Base-by-base conservation (phyloP, 2,888 invertebrate species). In the Tinea pellionella region DNA sequence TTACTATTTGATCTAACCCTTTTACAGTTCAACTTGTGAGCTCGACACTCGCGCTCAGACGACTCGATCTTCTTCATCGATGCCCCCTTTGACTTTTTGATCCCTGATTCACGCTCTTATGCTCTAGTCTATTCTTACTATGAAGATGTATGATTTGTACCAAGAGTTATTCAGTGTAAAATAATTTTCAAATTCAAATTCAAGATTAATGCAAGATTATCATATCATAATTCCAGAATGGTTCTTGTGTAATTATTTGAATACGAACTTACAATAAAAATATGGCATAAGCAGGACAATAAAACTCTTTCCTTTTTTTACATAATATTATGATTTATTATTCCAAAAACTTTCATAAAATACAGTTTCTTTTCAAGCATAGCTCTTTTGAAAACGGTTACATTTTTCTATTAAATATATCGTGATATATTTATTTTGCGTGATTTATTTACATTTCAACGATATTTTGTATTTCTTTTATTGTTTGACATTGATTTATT, bases 401-500 rank as follows among this genome's bases (percentile, higher is more conserved):
- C 24, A 12, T 53, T 24, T 53, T 53, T 24, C 19, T 18, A 53
- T 53, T 53, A 19, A 47, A 53, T 53, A 18, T 53, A 12, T 12
- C 18, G 24, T 6, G 11, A 53, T 53, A 53, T 53, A 16, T 53
- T 19, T 12, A 53, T 53, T 53, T 24, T 53, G 24, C 18, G 53
- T 53, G 53, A 53, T 53, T 53, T 53, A 53, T 53, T 24, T 53
- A 9, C 16, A 47, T 47, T 47, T 47, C 47, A 18, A 16, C 15
- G 15, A 9, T 47, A n/a, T 9, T 47, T 47, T 9, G 47, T 47
- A 8, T 47, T 9, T 47, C n/a, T 47, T 15, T 47, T 18, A 47
- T n/a, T 47, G 47, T 47, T 47, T 16, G 47, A 47, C 9, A 15
- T 15, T 47, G 47, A 47, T 47, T 47, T 47, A 47, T 18, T 15